Evolutionary conservation across 2,113 vertebrate species (phyloP), one percentile per base, ranked within the genome.

Genomic region (Dolichallabes microphthalmus): DNA sequence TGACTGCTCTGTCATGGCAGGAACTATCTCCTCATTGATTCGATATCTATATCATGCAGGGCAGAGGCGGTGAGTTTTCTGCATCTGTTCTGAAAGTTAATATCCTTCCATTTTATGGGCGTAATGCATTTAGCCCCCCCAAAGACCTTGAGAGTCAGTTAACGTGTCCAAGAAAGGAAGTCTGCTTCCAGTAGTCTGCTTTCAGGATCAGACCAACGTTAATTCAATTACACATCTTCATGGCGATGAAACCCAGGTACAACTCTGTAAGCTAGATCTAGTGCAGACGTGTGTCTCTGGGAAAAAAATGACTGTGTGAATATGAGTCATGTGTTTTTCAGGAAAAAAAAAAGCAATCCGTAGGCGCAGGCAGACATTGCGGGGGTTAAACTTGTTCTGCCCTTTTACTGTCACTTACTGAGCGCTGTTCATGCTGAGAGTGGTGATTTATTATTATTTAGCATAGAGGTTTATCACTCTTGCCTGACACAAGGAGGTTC

Each of bases 11-110:
- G 69, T 61, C 78, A 75, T 27, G 79, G 86, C 45, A 60, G 81
- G 71, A 85, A 85, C 83, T 68, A 32, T 58, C 84, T 80, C 81
- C 32, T 53, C 85, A 91, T 89, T 88, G 88, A 88, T 91, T 91
- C 79, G 76, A 82, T 83, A 91, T 89, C 86, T 73, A 80, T 86
- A 71, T 85, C 87, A 87, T 58, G 69, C 75, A 82, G 80, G 71
- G 80, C 82, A 77, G 73, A 63, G 39, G 61, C 79, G 68, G 64
- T 85, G 66, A 75, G 81, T 60, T 69, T 80, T 68, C 75, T 83
- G 82, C 55, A 53, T 86, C 71, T 73, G 76, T 55, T 79, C 82
- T 83, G 84, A 86, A 86, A 88, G 86, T 87, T 80, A 86, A 88
- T 87, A 87, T 89, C 86, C 86, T 86, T 82, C 60, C 79, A 81